Percentiles rank a stretch among this genome's conserved stretches.
phyloP scores from a whole-genome alignment of 2,888 invertebrate genomes.

The Griposia aprilina region DNA sequence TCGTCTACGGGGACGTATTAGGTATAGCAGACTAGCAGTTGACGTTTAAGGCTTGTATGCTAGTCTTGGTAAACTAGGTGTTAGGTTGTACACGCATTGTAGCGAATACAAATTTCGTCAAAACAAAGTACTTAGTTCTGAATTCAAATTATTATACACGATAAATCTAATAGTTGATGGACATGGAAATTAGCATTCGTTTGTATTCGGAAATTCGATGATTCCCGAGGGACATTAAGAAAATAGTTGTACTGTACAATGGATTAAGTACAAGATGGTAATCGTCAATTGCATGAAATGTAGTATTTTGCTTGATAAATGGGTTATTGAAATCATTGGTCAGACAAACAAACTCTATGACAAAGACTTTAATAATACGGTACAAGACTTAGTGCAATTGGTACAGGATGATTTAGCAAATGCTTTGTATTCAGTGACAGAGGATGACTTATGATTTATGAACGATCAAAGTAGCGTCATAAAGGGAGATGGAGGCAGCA shows the following conservation, averaged over 20 bases:
- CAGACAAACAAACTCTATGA: neutral
- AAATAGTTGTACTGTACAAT: no score
- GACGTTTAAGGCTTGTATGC: neutral
- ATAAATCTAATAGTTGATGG: no score
- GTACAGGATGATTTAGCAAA: neutral
- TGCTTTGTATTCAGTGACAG: neutral
- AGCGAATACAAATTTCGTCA: no score
- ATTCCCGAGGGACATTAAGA: no score
- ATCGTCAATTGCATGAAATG: neutral
- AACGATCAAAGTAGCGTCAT: neutral
- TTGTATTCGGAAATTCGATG: no score
- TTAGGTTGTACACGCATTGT: neutral
- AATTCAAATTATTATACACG: no score
- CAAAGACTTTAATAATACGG: neutral
- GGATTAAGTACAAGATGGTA: neutral
- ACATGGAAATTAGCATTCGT: no score
- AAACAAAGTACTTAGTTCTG: no score
- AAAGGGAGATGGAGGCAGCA: neutral
- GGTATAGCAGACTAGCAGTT: neutral
- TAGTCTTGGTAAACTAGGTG: neutral
- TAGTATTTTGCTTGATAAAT: neutral
- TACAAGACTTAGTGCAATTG: neutral
- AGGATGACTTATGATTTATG: neutral
- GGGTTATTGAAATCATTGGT: neutral
- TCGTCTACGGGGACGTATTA: constrained; percentile 1